Evolutionary conservation across 2,113 vertebrate species (phyloP).

Genomic region (Alosa alosa): DNA sequence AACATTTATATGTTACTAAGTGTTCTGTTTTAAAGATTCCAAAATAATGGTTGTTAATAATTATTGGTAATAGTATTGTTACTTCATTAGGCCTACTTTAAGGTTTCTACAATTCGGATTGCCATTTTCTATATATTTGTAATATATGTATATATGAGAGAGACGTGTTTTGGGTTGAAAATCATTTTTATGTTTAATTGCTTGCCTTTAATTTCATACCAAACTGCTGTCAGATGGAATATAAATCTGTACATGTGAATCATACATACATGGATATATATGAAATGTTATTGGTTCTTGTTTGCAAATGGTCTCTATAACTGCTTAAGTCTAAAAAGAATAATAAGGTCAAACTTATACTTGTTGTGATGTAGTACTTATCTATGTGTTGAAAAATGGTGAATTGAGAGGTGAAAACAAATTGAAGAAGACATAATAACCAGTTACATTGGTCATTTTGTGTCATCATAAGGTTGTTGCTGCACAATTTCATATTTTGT

Average conservation of each 20-base stretch:
- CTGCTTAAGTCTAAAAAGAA: conserved; percentile 87
- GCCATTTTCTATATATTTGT: conserved; percentile 76
- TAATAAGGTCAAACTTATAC: conserved; percentile 47
- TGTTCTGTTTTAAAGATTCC: conserved; percentile 52
- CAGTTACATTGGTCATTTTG: too few relatives aligned
- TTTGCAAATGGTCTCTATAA: conserved; percentile 92
- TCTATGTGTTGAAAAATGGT: neutral
- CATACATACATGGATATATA: conserved; percentile 75
- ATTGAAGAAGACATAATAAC: neutral
- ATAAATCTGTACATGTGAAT: conserved; percentile 51
- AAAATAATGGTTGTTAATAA: conserved; percentile 57
- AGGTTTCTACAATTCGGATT: conserved; percentile 61
- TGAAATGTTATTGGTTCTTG: conserved; percentile 87
- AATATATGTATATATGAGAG: conserved; percentile 74
- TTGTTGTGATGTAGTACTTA: conserved; percentile 7
- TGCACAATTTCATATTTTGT: too few relatives aligned
- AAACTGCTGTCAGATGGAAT: conserved; percentile 72
- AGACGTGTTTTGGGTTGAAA: conserved; percentile 67
- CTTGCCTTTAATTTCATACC: conserved; percentile 66
- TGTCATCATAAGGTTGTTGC: too few relatives aligned
- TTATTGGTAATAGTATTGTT: conserved; percentile 50
- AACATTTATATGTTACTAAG: conserved; percentile 49
- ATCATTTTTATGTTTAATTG: conserved; percentile 73
- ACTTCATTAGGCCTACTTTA: conserved; percentile 48
- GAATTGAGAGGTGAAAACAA: neutral